Conservation (phyloP, 1,140 invertebrate species). For the Antheraea pernyi region DNA sequence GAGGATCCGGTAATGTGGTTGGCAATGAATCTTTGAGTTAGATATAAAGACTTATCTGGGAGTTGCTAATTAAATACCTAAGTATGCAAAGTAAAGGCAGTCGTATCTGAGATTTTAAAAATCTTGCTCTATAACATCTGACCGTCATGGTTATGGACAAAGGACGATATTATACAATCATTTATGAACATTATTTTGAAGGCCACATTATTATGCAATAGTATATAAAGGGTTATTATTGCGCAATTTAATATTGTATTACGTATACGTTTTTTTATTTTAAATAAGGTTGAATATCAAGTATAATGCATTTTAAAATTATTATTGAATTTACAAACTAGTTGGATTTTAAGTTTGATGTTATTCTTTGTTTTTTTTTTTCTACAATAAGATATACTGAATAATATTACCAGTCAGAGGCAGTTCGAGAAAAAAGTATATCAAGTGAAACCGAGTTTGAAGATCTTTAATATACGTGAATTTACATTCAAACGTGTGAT, state of each 20-base stretch:
- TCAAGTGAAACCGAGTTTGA: not conserved
- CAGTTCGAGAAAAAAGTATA: not conserved
- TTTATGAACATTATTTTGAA: not conserved
- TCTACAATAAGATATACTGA: not conserved
- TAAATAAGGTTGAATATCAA: too few relatives aligned
- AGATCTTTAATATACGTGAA: not conserved
- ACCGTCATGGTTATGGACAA: not conserved
- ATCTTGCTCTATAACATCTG: not conserved
- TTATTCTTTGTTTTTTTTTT: not conserved
- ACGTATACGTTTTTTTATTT: too few relatives aligned
- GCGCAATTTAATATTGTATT: too few relatives aligned
- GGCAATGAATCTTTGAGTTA: too few relatives aligned
- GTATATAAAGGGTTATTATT: too few relatives aligned
- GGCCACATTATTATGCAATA: not conserved
- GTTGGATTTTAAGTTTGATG: too few relatives aligned
- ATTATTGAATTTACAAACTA: too few relatives aligned
- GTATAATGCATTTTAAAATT: too few relatives aligned
- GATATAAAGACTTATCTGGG: too few relatives aligned
- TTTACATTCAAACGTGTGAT: not conserved
- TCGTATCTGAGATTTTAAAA: not conserved
- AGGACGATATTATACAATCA: not conserved
- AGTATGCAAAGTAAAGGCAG: not conserved
- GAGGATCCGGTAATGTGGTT: too few relatives aligned
- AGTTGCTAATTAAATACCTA: not conserved
- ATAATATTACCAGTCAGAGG: not conserved